Evolutionary conservation across 2,888 invertebrate genomes (phyloP), one percentile per base, ranked within the genome.

Genomic region (Chydorus sphaericus): DNA sequence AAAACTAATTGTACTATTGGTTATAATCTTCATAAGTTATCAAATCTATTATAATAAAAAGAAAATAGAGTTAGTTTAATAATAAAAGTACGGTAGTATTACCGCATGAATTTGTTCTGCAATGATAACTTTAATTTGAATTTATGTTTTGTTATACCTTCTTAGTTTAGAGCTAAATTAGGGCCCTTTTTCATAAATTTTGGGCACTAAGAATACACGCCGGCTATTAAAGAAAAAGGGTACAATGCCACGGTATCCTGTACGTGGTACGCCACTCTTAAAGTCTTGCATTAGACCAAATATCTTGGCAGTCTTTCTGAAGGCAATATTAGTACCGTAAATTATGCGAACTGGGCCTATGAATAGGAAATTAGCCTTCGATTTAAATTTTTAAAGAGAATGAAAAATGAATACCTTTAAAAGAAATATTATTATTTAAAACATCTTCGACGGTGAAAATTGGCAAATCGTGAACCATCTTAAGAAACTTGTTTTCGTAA

Each of bases 261-360:
- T 93, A 59, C 98, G 78, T 8, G 97, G 93, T 20, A 98, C 93
- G 1, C 97, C 97, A 68, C 94, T 96, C 94, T 88, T 83, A 63
- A 96, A 90, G 70, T 97, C 96, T 64, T 93, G 92, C 96, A 97
- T 97, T 16, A 96, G 81, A 4, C 92, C 92, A 55, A 97, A 75
- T 66, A 81, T 75, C 73, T 89, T 91, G 58, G 92, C 88, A 54
- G 83, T 81, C 58, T 77, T 76, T 71, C 88, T 88, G 71, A 85
- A 96, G 48, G 80, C 80, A 64, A 82, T 82, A 65, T 85, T 85
- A 61, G 81, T 82, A 63, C 79, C 76, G 70, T 97, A 97, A 26
- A 82, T 77, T 55, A 97, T 83, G 48, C 87, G 76, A 54, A 87
- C 82, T 38, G 83, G 76, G 57, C 79, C 78, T 49, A 77, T 71